Evolutionary conservation across 2,113 vertebrate species (phyloP).

Genomic region (Ameiurus melas): DNA sequence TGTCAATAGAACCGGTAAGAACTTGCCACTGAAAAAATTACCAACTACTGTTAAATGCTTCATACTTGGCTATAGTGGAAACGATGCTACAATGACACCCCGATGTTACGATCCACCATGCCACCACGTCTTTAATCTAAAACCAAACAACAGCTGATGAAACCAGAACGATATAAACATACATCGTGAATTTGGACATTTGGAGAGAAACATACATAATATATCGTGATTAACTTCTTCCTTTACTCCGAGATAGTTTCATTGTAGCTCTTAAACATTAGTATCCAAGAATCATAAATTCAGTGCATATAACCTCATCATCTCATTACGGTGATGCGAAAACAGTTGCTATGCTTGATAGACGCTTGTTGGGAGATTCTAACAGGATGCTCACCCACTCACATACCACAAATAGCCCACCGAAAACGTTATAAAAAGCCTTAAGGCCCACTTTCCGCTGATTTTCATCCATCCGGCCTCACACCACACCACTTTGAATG

Average conservation of each 20-base stretch:
- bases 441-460: constrained; percentile 22
- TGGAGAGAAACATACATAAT: neutral
- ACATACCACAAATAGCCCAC: constrained; percentile 26
- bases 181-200: neutral
- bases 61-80: neutral
- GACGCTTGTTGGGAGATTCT: constrained; percentile 20
- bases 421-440: constrained; percentile 38
- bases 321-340: constrained; percentile 11
- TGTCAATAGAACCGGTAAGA: neutral
- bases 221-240: neutral
- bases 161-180: neutral
- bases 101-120: too few relatives aligned
- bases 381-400: constrained; percentile 39
- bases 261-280: neutral
- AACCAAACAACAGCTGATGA: neutral
- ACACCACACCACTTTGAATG: constrained; percentile 18
- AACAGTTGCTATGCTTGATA: constrained; percentile 12
- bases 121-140: neutral
- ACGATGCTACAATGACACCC: neutral
- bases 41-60: neutral
- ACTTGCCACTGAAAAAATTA: neutral
- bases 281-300: neutral
- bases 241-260: neutral
- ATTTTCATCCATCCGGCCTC: constrained; percentile 17
- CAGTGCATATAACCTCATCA: neutral